Evolutionary conservation across 2,113 vertebrate species (phyloP).

Genomic region (Tympanuchus pallidicinctus): DNA sequence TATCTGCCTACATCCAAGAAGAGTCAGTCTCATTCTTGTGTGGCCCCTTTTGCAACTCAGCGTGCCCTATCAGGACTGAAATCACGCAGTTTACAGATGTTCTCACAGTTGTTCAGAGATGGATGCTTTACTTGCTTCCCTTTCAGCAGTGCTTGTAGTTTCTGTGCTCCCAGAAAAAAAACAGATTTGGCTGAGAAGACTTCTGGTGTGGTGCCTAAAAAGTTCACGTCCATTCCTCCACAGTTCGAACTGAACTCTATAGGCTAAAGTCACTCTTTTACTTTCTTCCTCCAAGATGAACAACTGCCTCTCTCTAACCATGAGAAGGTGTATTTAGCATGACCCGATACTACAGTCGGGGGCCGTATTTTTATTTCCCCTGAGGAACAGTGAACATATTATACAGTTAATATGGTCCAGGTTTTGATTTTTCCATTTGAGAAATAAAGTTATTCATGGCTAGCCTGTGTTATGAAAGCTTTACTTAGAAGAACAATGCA

Average conservation of each 20-base stretch:
- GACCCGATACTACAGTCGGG: not conserved
- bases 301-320: not conserved
- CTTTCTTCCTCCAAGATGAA: not conserved
- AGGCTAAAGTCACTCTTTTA: not conserved
- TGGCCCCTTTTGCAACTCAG: not conserved
- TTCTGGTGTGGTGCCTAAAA: not conserved
- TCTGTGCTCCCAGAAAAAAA: not conserved
- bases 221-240: not conserved
- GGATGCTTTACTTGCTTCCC: not conserved
- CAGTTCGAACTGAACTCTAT: not conserved
- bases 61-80: not conserved
- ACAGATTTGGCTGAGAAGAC: not conserved
- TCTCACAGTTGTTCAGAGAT: not conserved
- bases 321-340: not conserved
- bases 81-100: not conserved
- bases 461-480: not conserved
- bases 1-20: not conserved
- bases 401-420: not conserved
- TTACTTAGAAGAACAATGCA: not conserved
- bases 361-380: constrained; percentile 3
- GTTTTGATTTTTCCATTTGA: constrained; percentile 10
- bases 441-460: constrained; percentile 8
- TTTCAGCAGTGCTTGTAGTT: not conserved
- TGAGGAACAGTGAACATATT: not conserved
- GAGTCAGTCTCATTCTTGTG: not conserved